Base-by-base conservation (phyloP, 1,140 invertebrate genomes). In the Oreohelix idahoensis region DNA sequence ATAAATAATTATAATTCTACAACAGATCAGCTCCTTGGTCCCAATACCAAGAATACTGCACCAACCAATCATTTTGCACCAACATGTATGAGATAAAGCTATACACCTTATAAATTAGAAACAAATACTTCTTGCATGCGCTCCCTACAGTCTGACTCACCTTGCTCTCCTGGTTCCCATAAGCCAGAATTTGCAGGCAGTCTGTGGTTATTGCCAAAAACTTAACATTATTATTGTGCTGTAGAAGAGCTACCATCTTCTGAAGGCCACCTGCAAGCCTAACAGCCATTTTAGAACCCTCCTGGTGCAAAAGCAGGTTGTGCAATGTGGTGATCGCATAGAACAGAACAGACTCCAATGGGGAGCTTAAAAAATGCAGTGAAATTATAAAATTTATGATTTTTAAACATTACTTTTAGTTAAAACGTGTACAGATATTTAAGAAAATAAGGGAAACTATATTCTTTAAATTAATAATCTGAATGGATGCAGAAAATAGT, bases 191-290 rank as follows among this genome's bases (percentile, higher is more conserved):
- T 93, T 99, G 98, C 38, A 99, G 94, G 91, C 98, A 99, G 93
- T 99, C 98, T 2, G 98, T 99, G n/a, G 99, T 98, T 91, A 99
- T 98, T 15, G 98, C 98, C 86, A 99, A 93, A 92, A 99, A 99
- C 93, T 99, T 99, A 26, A 98, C 97, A 92, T 99, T 99, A 92
- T 99, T 98, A 92, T 99, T 98, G 77, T 97, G 94, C 89, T 98
- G 97, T 5, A 99, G 94, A 10, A 99, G 93, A 1, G 97, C 97
- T 13, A 99, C 98, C 98, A 99, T 99, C 90, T 99, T 99, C 90
- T 99, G 98, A 11, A 99, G 93, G 26, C 98, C 98, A 17, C 98
- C 98, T 79, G 98, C 98, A 35, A 98, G 93, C 71, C 98, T 95
- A 0, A 99, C 98, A 2, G 97, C 98, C 96, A 98, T 99, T 93